phyloP scores from a whole-genome alignment of 2,888 invertebrate genomes.

The Hedychridium roseum region DNA sequence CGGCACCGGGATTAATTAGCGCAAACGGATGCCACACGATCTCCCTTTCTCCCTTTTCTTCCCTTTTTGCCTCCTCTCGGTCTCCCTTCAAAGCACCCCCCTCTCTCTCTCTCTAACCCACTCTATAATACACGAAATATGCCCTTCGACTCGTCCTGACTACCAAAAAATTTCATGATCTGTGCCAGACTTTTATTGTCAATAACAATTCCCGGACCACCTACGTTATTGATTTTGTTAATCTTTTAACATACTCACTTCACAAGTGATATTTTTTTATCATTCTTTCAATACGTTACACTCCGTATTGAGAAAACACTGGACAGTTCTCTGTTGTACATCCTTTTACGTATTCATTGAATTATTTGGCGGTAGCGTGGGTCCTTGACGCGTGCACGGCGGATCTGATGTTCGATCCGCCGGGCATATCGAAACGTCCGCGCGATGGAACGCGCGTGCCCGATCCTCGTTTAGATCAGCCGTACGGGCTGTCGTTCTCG shows the following conservation, averaged over 20 bases:
- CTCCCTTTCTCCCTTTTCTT: slow-evolving; percentile 8
- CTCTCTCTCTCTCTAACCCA: neutral
- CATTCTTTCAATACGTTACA: neutral
- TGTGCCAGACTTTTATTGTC: no score
- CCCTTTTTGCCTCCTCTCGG: neutral
- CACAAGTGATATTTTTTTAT: neutral
- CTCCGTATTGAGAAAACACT: neutral
- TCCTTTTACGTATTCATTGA: no score
- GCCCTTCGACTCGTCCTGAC: no score
- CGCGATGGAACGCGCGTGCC: slow-evolving; percentile 41
- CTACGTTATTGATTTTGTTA: no score
- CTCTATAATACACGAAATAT: no score
- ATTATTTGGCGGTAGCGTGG: neutral
- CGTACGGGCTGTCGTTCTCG: slow-evolving; percentile 18
- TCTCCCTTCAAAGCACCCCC: neutral
- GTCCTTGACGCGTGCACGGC: neutral
- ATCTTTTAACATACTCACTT: no score
- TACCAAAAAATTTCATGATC: no score
- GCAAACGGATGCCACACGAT: slow-evolving; percentile 32
- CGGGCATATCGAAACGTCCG: slow-evolving; percentile 38
- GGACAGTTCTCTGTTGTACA: no score
- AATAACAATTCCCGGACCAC: no score
- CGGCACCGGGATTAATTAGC: slow-evolving; percentile 45
- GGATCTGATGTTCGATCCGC: no score
- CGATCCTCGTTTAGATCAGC: slow-evolving; percentile 40